These are phyloP conservation scores for Willowsia nigromaculata DNA, from an alignment of 2,888 invertebrate species.

Conservation along the genomic window DNA sequence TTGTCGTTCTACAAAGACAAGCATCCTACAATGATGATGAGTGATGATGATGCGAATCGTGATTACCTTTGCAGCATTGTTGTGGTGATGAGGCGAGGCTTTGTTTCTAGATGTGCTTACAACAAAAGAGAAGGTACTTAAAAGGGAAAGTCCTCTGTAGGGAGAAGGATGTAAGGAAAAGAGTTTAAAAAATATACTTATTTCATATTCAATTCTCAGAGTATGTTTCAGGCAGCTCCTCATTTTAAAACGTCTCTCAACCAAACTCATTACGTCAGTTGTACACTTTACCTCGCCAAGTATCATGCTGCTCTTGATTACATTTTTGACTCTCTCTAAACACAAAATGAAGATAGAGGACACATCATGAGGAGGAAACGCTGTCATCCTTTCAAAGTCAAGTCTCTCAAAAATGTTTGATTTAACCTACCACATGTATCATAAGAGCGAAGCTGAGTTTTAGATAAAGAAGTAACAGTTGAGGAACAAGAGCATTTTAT, in stretches of 20 bases:
- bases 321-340: too few relatives aligned
- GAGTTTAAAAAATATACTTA: background rate
- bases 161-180: background rate
- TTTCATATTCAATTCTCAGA: slow-evolving; percentile 6
- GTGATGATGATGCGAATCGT: background rate
- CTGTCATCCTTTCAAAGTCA: too few relatives aligned
- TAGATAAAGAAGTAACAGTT: too few relatives aligned
- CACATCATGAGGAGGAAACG: background rate
- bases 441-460: too few relatives aligned
- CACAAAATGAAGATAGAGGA: too few relatives aligned
- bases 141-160: slow-evolving; percentile 3
- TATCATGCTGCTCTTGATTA: too few relatives aligned
- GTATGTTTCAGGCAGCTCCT: background rate
- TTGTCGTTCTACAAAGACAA: background rate
- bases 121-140: background rate
- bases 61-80: background rate
- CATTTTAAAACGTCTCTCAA: too few relatives aligned
- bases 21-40: background rate
- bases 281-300: too few relatives aligned
- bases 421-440: too few relatives aligned
- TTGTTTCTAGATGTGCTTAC: background rate
- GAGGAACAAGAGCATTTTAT: too few relatives aligned
- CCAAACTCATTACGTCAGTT: too few relatives aligned
- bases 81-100: background rate
- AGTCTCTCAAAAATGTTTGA: too few relatives aligned